Evolutionary conservation across 2,888 invertebrate genomes (phyloP).

Genomic region (Leucophora obtusa): DNA sequence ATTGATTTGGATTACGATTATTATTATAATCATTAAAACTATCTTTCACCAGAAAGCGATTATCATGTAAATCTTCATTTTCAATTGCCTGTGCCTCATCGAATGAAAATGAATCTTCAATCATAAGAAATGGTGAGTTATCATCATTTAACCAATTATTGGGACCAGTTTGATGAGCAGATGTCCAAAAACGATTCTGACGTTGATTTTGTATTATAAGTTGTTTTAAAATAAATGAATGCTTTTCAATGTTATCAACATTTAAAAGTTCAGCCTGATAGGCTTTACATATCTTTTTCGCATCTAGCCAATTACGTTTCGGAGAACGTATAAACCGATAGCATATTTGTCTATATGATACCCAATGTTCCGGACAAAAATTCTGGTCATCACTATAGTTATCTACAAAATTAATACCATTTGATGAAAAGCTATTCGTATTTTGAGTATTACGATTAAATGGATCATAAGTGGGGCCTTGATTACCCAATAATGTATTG

Average conservation of each 20-base stretch:
- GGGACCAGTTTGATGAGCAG: slow-evolving; percentile 86
- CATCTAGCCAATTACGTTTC: slow-evolving; percentile 87
- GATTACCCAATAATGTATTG: slow-evolving; percentile 51
- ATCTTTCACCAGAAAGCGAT: slow-evolving; percentile 74
- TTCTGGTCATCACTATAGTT: slow-evolving; percentile 75
- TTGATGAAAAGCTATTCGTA: slow-evolving; percentile 51
- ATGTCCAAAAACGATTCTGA: slow-evolving; percentile 92
- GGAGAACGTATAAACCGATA: slow-evolving; percentile 95
- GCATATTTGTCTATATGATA: slow-evolving; percentile 88
- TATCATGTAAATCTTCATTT: slow-evolving; percentile 76
- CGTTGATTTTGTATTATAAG: slow-evolving; percentile 91
- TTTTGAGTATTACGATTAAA: slow-evolving; percentile 69
- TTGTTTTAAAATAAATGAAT: slow-evolving; percentile 90
- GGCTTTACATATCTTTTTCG: slow-evolving; percentile 89
- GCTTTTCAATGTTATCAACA: slow-evolving; percentile 90
- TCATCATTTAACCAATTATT: slow-evolving; percentile 93
- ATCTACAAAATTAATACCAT: slow-evolving; percentile 68
- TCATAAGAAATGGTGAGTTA: slow-evolving; percentile 86
- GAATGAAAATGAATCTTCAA: slow-evolving; percentile 90
- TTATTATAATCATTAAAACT: slow-evolving; percentile 68
- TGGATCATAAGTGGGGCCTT: slow-evolving; percentile 69
- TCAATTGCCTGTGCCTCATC: slow-evolving; percentile 80
- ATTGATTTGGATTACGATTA: slow-evolving; percentile 69
- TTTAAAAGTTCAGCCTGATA: slow-evolving; percentile 89
- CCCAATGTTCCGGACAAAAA: slow-evolving; percentile 92